Evolutionary conservation across 1,140 invertebrate species (phyloP), one percentile per base, ranked within the genome.

Genomic region (Drosophila takahashii): DNA sequence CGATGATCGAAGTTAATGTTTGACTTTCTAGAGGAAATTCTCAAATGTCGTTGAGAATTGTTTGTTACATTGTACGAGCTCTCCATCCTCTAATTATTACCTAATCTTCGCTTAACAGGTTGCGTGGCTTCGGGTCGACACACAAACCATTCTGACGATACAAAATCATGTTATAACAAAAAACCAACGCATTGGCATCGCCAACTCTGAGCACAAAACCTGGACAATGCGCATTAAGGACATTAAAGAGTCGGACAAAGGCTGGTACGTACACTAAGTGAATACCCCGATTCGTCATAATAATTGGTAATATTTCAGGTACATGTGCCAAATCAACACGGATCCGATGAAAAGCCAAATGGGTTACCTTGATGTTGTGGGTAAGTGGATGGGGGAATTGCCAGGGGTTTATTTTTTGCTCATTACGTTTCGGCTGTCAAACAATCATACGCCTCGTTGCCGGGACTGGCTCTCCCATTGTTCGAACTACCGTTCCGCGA

Each of bases 61-160:
- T n/a, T n/a, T n/a, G n/a, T n/a, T n/a, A n/a, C n/a, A n/a, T n/a
- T n/a, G n/a, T 22, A 22, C 22, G 22, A 22, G 22, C 22, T 22
- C 22, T 22, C 1, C 3, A 3, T 22, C 22, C 22, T 22, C 3
- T 22, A 22, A 22, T 22, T 22, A 32, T 9, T 9, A 32, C 29
- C 8, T 1, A 32, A 32, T 41, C 15, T 41, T 41, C 15, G 6
- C 3, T 3, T 8, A 7, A 44, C 51, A 98, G 97, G 96, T 98
- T 48, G 97, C 97, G 58, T 98, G 97, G 96, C 92, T 98, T 34
- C 93, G 96, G 45, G 96, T 98, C 51, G 97, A 98, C 92, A 98
- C 97, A 8, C 97, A 98, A 92, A 97, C 97, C 0, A 98, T 98
- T 61, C 93, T 98, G 32, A 97, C 97, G 8, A 98, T 98, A 87